Evolutionary conservation across 2,888 invertebrate species (phyloP).

Genomic region (Platypus cylindrus): DNA sequence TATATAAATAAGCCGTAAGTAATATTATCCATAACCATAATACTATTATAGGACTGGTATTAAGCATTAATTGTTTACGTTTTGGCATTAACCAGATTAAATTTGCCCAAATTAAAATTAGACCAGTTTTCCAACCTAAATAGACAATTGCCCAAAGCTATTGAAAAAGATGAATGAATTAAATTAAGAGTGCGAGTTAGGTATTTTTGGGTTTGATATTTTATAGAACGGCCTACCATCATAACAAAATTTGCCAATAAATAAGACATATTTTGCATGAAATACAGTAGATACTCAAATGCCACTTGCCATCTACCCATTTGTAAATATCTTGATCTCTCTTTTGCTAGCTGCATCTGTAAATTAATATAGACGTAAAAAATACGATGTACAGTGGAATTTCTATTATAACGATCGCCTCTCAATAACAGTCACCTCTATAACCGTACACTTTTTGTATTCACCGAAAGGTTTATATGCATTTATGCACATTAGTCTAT

Average conservation of each 20-base stretch:
- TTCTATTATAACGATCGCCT: too few relatives aligned
- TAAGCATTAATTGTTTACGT: conserved; percentile 7
- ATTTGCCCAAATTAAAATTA: conserved; percentile 13
- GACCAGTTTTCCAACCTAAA: conserved; percentile 8
- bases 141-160: conserved; percentile 12
- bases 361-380: too few relatives aligned
- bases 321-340: too few relatives aligned
- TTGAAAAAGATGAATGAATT: background rate
- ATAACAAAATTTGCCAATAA: conserved; percentile 10
- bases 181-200: background rate
- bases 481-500: too few relatives aligned
- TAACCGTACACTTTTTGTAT: too few relatives aligned
- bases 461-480: too few relatives aligned
- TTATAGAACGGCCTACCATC: conserved; percentile 8
- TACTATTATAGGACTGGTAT: conserved; percentile 10
- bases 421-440: too few relatives aligned
- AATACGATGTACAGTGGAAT: too few relatives aligned
- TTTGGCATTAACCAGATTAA: conserved; percentile 11
- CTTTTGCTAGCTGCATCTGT: too few relatives aligned
- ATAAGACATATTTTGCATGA: conserved; percentile 6
- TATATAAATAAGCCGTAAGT: conserved; percentile 7
- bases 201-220: background rate
- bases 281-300: too few relatives aligned
- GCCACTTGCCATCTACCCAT: background rate
- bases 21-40: conserved; percentile 10